Conservation (phyloP, 2,888 invertebrate species). For the Pyrochroa serraticornis region DNA sequence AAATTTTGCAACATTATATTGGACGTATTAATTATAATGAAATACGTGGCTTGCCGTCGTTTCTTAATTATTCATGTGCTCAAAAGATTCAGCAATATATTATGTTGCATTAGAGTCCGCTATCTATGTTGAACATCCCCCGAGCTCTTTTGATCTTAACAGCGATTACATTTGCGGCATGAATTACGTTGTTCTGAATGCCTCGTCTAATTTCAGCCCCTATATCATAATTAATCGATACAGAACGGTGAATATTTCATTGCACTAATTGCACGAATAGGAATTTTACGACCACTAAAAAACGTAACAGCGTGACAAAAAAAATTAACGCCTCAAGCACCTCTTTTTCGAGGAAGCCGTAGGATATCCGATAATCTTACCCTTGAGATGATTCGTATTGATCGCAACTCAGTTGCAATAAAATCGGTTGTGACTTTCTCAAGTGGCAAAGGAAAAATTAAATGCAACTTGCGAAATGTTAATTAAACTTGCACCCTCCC, state of each 20-base stretch:
- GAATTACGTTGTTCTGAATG: slow-evolving; percentile 25
- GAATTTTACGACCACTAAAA: too few species aligned
- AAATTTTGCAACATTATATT: slow-evolving; percentile 3
- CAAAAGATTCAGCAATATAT: slow-evolving; percentile 21
- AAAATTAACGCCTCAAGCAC: too few species aligned
- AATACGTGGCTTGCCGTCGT: slow-evolving; percentile 16
- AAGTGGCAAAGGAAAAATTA: background rate
- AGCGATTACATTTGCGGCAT: slow-evolving; percentile 20
- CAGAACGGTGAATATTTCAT: background rate
- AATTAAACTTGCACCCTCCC: slow-evolving; percentile 15
- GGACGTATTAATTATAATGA: slow-evolving; percentile 19
- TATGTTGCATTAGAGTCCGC: slow-evolving; percentile 18
- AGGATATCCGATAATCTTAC: too few species aligned
- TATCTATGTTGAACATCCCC: slow-evolving; percentile 23
- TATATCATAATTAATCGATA: slow-evolving; percentile 30
- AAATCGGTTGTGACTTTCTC: too few species aligned
- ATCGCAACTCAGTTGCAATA: too few species aligned
- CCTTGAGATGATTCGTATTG: too few species aligned
- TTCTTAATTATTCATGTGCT: slow-evolving; percentile 25
- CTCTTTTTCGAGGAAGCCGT: too few species aligned
- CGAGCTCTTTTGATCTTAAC: slow-evolving; percentile 27
- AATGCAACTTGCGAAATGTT: slow-evolving; percentile 16
- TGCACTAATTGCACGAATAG: too few species aligned
- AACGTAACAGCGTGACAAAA: too few species aligned
- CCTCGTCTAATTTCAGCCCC: slow-evolving; percentile 24